These are phyloP conservation scores for Heloderma charlesbogerti DNA, from an alignment of 2,113 vertebrate genomes.

Conservation along the genomic window DNA sequence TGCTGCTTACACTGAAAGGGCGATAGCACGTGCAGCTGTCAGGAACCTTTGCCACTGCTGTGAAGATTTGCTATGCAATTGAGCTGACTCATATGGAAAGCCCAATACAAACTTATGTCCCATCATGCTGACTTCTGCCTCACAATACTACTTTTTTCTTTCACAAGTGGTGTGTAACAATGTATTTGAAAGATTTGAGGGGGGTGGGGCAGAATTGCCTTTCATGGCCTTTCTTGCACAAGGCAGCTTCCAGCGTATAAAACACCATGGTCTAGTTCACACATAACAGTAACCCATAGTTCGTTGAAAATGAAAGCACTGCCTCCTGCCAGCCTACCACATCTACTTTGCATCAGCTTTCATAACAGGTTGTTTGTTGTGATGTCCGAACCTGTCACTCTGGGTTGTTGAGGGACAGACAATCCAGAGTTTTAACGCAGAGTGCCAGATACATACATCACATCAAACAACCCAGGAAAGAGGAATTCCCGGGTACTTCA, in stretches of 20 bases:
- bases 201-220: background rate
- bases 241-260: background rate
- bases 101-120: background rate
- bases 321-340: too few species aligned
- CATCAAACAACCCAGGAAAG: too few species aligned
- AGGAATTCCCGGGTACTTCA: too few species aligned
- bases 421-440: too few species aligned
- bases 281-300: too few species aligned
- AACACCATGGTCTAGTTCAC: background rate
- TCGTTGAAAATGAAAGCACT: too few species aligned
- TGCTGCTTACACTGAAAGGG: slow-evolving; percentile 6
- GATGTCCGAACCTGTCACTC: too few species aligned
- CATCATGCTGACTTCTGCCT: background rate
- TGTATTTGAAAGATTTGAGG: background rate
- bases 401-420: too few species aligned
- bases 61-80: background rate
- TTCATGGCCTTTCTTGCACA: background rate
- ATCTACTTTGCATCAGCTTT: too few species aligned
- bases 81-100: background rate
- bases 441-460: too few species aligned
- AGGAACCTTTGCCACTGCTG: background rate
- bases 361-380: too few species aligned
- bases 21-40: background rate
- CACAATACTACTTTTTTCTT: too few species aligned
- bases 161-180: background rate